Evolutionary conservation across 1,140 invertebrate species (phyloP), one percentile per base, ranked within the genome.

Genomic region (Drosophila fuyamai): DNA sequence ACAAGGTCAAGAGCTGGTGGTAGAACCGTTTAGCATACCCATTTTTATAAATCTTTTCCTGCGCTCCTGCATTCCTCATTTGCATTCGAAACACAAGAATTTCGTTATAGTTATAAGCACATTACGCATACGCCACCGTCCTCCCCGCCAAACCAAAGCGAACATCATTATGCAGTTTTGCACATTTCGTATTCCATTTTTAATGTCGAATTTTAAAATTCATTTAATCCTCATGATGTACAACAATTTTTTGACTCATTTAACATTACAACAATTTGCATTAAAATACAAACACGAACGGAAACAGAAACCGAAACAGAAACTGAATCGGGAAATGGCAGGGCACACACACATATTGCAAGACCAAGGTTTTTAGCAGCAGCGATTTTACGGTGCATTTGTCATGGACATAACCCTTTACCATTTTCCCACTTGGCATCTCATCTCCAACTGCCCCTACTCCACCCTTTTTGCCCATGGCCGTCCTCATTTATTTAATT

Each of bases 1-100:
- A 95, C 70, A 94, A 94, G 27, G 93, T 94, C 51, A 95, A 94
- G 74, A 75, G 91, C 10, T 91, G 82, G 91, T 92, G 91, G 91
- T 92, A 90, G 63, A 32, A 56, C 5, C 27, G 4, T 10, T 38
- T n/a, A 14, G 8, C 6, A 29, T 14, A n/a, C 38, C 41, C 38
- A 18, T 29, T 9, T 18, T 16, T 47, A 16, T 36, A 12, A 12
- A n/a, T 35, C n/a, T 14, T 10, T 10, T 12, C 6, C 29, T 35
- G 50, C 50, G 27, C 5, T 51, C 18, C 54, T 7, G 3, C 41
- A 5, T 7, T 18, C 10, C 68, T 55, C 48, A 71, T 70, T 51
- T 70, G 72, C 51, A 65, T 79, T 6, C 55, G 48, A 41, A 18
- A 51, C 40, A 67, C 44, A 32, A 46, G 54, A 48, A 72, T 74